Base-by-base conservation (phyloP, 2,797 vertebrate genomes). In the Lindbergichthys nudifrons region DNA sequence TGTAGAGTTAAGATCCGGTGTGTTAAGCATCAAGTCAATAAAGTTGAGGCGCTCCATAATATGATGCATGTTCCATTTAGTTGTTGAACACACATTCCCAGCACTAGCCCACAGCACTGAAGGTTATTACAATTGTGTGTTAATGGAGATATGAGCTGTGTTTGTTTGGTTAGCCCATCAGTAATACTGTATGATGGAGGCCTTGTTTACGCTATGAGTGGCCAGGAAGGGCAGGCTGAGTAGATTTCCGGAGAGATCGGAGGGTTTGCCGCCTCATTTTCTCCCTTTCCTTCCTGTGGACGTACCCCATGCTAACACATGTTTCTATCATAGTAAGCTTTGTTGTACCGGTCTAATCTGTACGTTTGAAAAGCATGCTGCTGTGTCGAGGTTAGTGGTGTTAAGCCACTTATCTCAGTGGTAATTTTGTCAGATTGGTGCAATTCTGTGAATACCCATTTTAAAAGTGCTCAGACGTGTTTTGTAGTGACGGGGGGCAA, bases 281-380 rank as follows among this genome's bases (percentile, higher is more conserved):
- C 82, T 81, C 89, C 86, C 82, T 86, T 83, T 89, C 87, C 92
- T 94, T 94, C 94, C 94, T 93, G 88, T 91, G 68, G 75, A 71
- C 66, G 52, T 67, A 62, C 47, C 50, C 50, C 64, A 69, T 59
- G 60, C 62, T 30, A 36, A 9, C 2, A 66, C 66, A 66, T 42
- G 2, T 64, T 47, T 45, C 48, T 62, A 12, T 56, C 70, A 39
- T 52, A 50, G 65, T 54, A 50, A 21, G 23, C 56, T 57, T 21
- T 30, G 19, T 16, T 6, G 32, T 36, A 36, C 32, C 26, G 48
- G 45, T 63, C 59, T 61, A 59, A 47, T 47, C 21, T 50, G 36
- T 15, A 50, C 72, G 68, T 70, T 58, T 58, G 56, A 32, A 36
- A 54, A 47, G 39, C 52, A 48, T 16, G 72, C 66, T 52, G 47